These are phyloP conservation scores for Zoroaster sp. DNA, from an alignment of 53 echinoderm and acorn worm species.

Conservation along the genomic window DNA sequence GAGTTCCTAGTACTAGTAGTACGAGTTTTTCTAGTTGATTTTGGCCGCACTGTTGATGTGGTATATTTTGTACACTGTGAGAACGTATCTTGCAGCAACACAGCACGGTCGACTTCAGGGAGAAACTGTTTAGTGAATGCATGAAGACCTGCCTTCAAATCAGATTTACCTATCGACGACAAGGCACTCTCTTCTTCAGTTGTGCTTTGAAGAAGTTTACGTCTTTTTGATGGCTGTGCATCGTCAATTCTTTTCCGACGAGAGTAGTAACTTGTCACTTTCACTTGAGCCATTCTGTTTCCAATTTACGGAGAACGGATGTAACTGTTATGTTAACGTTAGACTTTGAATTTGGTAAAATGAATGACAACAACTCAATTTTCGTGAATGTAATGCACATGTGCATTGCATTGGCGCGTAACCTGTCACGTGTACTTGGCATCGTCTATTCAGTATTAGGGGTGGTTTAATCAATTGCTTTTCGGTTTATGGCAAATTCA, in stretches of 20 bases:
- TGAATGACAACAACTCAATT: not conserved
- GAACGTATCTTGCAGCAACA: conserved; percentile 11
- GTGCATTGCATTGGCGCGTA: not conserved
- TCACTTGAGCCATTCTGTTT: conserved; percentile 77
- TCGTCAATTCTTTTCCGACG: conserved; percentile 60
- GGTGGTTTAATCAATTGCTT: not conserved
- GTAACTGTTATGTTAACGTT: not conserved
- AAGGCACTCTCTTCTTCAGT: not conserved
- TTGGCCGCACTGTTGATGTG: not conserved
- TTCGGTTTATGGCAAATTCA: not conserved
- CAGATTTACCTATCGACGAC: not conserved
- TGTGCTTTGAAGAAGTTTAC: conserved; percentile 42
- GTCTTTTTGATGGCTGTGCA: conserved; percentile 57
- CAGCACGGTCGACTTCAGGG: not conserved
- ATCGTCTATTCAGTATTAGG: not conserved
- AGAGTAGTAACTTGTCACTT: conserved; percentile 83
- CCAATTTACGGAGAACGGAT: not conserved
- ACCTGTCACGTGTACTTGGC: not conserved
- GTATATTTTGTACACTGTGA: too few species aligned
- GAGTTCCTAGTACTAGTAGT: not conserved
- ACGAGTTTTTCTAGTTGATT: not conserved
- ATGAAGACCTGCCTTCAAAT: conserved; percentile 2
- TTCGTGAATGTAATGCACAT: not conserved
- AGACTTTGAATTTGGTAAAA: not conserved
- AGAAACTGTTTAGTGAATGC: not conserved